Percentiles rank a stretch among this genome's conserved stretches.
These are phyloP conservation scores for Falco cherrug DNA, from an alignment of 2,797 vertebrate species.

Conservation along the genomic window DNA sequence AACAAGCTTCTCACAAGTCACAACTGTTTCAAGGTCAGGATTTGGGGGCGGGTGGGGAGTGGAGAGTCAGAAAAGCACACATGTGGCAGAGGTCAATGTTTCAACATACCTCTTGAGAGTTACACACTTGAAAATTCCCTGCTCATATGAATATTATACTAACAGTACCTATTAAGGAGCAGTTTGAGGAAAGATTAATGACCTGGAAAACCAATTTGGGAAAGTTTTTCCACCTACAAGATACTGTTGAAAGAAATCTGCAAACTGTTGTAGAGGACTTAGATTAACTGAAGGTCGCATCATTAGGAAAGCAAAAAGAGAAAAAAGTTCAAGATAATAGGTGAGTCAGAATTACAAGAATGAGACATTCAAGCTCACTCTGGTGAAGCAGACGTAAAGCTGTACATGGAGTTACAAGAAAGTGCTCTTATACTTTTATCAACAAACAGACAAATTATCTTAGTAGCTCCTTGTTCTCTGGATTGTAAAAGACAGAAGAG, in stretches of 20 bases:
- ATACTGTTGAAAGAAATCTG: constrained; percentile 7
- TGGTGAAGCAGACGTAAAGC: neutral
- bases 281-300: neutral
- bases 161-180: neutral
- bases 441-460: neutral
- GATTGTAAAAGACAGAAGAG: neutral
- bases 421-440: neutral
- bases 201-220: neutral
- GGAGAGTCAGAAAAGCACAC: neutral
- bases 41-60: too few species aligned
- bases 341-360: neutral
- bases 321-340: neutral
- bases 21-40: neutral
- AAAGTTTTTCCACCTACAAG: neutral
- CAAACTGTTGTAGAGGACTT: neutral
- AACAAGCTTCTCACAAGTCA: neutral
- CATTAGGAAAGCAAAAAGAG: neutral
- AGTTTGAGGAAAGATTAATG: neutral
- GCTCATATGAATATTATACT: neutral
- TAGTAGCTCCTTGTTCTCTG: neutral
- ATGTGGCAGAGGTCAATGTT: neutral
- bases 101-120: neutral
- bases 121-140: neutral
- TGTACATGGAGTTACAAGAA: neutral
- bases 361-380: neutral